Conservation (phyloP, 2,797 vertebrate species). For the Intellagama lesueurii region DNA sequence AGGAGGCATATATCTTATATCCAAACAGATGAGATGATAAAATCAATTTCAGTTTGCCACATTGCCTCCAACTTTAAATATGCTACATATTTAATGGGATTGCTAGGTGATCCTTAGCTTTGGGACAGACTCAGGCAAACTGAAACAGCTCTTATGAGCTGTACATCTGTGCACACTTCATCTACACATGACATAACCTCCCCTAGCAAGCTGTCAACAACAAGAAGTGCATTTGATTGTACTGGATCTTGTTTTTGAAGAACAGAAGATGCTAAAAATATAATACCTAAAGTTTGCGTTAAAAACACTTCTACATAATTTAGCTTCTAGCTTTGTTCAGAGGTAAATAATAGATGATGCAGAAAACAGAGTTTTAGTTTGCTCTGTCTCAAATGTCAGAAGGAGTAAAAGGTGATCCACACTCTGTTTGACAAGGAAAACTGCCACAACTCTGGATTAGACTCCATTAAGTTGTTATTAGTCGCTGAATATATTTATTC, state of each 20-base stretch:
- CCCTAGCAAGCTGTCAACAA: neutral
- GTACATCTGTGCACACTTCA: neutral
- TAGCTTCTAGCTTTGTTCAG: neutral
- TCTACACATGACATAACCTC: fast-evolving
- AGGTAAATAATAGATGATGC: neutral
- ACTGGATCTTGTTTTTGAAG: neutral
- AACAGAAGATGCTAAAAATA: neutral
- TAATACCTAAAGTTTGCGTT: neutral
- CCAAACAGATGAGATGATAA: neutral
- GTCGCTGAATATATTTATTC: neutral
- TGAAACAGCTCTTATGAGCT: fast-evolving
- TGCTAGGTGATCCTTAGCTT: neutral
- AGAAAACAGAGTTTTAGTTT: neutral
- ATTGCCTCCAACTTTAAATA: neutral
- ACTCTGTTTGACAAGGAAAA: neutral
- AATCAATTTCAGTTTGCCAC: neutral
- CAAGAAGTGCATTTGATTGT: constrained; percentile 9
- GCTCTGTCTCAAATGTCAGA: neutral
- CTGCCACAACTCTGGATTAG: neutral
- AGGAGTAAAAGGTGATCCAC: neutral
- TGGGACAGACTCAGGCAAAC: neutral
- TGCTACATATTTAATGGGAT: fast-evolving
- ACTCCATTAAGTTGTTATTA: neutral
- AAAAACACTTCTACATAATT: neutral
- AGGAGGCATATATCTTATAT: neutral